These are phyloP conservation scores for Malthinus flaveolus DNA, from an alignment of 2,888 invertebrate species.

Conservation along the genomic window DNA sequence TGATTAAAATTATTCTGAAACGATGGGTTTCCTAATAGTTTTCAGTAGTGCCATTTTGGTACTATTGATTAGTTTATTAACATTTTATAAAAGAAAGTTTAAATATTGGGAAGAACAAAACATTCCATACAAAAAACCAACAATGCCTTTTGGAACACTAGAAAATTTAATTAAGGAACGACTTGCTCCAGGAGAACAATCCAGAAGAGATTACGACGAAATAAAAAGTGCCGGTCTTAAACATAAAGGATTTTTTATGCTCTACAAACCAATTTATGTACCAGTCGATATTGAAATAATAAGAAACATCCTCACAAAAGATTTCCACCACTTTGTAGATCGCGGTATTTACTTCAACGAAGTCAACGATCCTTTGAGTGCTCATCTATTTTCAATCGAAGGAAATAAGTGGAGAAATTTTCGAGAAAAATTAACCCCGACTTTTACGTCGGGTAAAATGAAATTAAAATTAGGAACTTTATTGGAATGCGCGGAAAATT, in stretches of 20 bases:
- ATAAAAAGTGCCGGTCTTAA: conserved; percentile 31
- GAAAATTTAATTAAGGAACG: not conserved
- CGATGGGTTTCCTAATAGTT: no score
- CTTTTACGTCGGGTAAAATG: conserved; percentile 56
- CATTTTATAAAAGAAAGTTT: not conserved
- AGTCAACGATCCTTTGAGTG: conserved; percentile 59
- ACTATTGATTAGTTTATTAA: no score
- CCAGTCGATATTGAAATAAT: conserved; percentile 26
- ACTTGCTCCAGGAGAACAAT: not conserved
- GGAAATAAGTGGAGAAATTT: conserved; percentile 63
- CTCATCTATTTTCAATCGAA: conserved; percentile 58
- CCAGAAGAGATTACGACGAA: conserved; percentile 5
- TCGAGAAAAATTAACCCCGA: conserved; percentile 63
- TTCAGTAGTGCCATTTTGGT: no score
- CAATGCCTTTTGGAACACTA: conserved; percentile 40
- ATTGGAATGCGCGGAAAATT: conserved; percentile 58
- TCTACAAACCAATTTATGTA: conserved; percentile 42
- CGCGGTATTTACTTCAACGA: conserved; percentile 51
- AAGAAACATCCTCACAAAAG: conserved; percentile 57
- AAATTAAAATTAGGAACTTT: conserved; percentile 66
- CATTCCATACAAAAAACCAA: conserved; percentile 31
- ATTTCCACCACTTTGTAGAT: conserved; percentile 63
- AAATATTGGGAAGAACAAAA: conserved; percentile 17
- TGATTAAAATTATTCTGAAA: no score
- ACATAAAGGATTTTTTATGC: conserved; percentile 45